Percentiles rank a stretch among this genome's conserved stretches.
Conservation (phyloP, 2,888 invertebrate species). For the Acholoe squamosa region DNA sequence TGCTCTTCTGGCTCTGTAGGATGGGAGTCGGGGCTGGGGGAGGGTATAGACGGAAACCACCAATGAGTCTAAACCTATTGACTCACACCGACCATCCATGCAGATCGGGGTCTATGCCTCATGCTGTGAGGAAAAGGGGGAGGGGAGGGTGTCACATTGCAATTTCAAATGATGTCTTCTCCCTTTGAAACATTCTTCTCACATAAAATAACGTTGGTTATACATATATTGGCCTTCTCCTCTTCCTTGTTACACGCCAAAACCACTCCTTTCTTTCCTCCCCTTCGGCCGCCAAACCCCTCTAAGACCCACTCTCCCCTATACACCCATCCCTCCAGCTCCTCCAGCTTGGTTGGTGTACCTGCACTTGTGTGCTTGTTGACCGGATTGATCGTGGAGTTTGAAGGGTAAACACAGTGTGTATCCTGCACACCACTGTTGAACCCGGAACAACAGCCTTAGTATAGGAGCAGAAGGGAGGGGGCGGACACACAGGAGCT, state of each 20-base stretch:
- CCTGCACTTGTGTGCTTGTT: constrained; percentile 24
- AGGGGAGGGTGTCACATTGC: too few relatives aligned
- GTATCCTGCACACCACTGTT: constrained; percentile 23
- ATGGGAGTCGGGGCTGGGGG: background rate
- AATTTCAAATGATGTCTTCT: too few relatives aligned
- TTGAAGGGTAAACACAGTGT: constrained; percentile 30
- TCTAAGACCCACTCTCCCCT: background rate
- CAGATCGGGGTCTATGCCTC: too few relatives aligned
- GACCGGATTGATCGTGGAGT: constrained; percentile 33
- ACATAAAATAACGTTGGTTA: too few relatives aligned
- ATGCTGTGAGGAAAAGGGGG: too few relatives aligned
- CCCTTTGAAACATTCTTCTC: too few relatives aligned
- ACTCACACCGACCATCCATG: too few relatives aligned
- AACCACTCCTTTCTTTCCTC: background rate
- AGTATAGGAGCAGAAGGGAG: too few relatives aligned
- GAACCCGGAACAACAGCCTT: background rate
- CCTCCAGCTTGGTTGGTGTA: constrained; percentile 28
- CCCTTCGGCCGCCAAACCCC: background rate
- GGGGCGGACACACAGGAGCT: background rate
- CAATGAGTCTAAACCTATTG: too few relatives aligned
- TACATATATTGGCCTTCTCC: background rate
- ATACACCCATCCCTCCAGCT: background rate
- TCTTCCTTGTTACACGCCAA: too few relatives aligned
- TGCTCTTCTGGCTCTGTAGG: background rate
- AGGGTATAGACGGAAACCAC: background rate